Percentiles rank a stretch among this genome's conserved stretches.
Evolutionary conservation across 2,888 invertebrate genomes (phyloP).

Genomic region (Noctua fimbriata): DNA sequence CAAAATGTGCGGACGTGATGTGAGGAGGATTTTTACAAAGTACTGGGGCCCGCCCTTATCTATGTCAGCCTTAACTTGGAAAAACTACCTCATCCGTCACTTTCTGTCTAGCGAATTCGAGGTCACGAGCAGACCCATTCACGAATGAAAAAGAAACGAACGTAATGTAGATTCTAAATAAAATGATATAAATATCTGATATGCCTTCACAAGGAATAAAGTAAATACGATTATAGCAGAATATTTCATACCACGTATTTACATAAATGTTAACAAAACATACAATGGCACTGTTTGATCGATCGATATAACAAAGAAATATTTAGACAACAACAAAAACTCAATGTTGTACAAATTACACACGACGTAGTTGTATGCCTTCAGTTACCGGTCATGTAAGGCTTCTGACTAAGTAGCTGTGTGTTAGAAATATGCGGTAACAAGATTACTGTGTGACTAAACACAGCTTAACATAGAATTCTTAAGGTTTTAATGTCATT

Average conservation of each 20-base stretch:
- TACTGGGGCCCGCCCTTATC: background rate
- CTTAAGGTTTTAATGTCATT: slow-evolving; percentile 13
- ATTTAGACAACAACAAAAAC: slow-evolving; percentile 21
- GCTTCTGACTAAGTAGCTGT: slow-evolving; percentile 19
- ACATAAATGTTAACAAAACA: slow-evolving; percentile 14
- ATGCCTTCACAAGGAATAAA: background rate
- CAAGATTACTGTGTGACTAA: slow-evolving; percentile 25
- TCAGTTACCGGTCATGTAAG: slow-evolving; percentile 17
- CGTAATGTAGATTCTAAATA: background rate
- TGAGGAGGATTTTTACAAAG: background rate
- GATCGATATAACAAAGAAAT: slow-evolving; percentile 24
- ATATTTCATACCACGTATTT: background rate
- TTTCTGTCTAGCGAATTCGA: background rate
- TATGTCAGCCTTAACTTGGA: background rate
- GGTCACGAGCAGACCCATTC: background rate
- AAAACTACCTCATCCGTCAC: background rate
- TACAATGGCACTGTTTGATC: slow-evolving; percentile 17
- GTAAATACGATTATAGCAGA: background rate
- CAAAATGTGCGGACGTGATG: slow-evolving; percentile 1
- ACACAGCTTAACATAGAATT: slow-evolving; percentile 5
- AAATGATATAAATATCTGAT: background rate
- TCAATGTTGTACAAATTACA: slow-evolving; percentile 5
- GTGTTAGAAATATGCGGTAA: slow-evolving; percentile 17
- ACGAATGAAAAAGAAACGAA: background rate
- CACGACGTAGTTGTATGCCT: background rate